Evolutionary conservation across 2,113 vertebrate species (phyloP).

Genomic region (Catharus fuscescens): DNA sequence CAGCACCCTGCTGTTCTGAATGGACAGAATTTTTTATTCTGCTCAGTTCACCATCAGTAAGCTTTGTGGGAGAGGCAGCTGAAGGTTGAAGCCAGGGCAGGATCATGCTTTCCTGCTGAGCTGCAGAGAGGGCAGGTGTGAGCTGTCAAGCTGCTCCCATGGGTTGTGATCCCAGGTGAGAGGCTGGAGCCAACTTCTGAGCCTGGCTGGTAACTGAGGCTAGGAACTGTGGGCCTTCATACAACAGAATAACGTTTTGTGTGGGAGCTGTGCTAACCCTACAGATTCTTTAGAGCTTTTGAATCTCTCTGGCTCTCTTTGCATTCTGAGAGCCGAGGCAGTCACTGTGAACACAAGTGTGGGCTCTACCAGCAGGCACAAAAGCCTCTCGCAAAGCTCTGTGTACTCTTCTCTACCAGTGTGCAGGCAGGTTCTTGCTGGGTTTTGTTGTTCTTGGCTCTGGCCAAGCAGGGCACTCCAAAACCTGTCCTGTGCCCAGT

Average conservation of each 20-base stretch:
- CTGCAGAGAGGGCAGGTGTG: not conserved
- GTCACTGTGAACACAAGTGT: not conserved
- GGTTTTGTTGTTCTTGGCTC: not conserved
- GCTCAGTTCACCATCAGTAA: not conserved
- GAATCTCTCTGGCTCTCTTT: not conserved
- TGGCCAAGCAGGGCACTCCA: not conserved
- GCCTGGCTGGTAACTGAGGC: not conserved
- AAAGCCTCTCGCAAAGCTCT: not conserved
- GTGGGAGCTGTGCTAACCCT: not conserved
- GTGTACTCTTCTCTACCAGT: not conserved
- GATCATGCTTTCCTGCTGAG: not conserved
- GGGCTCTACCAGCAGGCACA: not conserved
- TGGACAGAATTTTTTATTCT: not conserved
- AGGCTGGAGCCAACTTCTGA: not conserved
- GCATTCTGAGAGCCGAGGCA: not conserved
- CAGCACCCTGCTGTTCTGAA: not conserved
- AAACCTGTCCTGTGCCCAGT: not conserved
- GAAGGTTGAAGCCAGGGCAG: not conserved
- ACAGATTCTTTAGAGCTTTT: not conserved
- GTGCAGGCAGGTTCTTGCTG: not conserved
- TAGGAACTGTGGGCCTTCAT: not conserved
- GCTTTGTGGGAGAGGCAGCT: not conserved
- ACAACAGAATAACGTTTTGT: not conserved
- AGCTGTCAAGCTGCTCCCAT: not conserved
- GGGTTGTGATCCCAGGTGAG: accelerated